These are phyloP conservation scores for Struthidea cinerea DNA, from an alignment of 2,113 vertebrate genomes.

Conservation along the genomic window DNA sequence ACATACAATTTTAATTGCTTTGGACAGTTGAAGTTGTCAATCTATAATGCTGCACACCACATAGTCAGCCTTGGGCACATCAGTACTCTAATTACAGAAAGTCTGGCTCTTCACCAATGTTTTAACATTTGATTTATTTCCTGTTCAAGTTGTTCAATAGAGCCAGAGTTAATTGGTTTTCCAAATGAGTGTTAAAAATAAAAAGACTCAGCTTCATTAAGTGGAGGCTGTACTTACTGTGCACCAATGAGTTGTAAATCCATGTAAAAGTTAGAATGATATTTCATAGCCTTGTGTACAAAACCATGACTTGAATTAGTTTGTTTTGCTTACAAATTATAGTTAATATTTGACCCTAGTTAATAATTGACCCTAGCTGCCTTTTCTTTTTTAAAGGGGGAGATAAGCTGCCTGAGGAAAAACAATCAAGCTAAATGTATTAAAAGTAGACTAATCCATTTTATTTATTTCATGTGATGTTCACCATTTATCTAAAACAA, in stretches of 20 bases:
- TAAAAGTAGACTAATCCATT: background rate
- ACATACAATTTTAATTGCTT: slow-evolving; percentile 67
- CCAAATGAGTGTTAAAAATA: slow-evolving; percentile 87
- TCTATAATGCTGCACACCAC: slow-evolving; percentile 77
- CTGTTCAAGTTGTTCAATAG: slow-evolving; percentile 80
- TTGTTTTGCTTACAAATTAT: slow-evolving; percentile 22
- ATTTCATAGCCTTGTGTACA: slow-evolving; percentile 36
- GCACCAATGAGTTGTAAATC: slow-evolving; percentile 66
- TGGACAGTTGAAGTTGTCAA: slow-evolving; percentile 81
- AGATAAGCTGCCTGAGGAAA: background rate
- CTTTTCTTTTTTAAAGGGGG: background rate
- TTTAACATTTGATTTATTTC: slow-evolving; percentile 96
- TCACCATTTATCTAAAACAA: background rate
- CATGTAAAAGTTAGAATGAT: slow-evolving; percentile 71
- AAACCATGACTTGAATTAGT: slow-evolving; percentile 31
- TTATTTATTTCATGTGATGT: background rate
- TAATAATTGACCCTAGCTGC: background rate
- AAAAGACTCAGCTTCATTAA: slow-evolving; percentile 85
- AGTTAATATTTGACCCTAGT: slow-evolving; percentile 6
- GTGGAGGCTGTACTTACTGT: slow-evolving; percentile 70
- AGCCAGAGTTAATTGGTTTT: slow-evolving; percentile 89
- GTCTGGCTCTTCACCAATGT: slow-evolving; percentile 81
- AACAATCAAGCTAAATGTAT: background rate
- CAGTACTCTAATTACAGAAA: slow-evolving; percentile 87
- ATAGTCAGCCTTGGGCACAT: slow-evolving; percentile 78